Conservation (phyloP, 2,113 vertebrate genomes). For the Daubentonia madagascariensis region DNA sequence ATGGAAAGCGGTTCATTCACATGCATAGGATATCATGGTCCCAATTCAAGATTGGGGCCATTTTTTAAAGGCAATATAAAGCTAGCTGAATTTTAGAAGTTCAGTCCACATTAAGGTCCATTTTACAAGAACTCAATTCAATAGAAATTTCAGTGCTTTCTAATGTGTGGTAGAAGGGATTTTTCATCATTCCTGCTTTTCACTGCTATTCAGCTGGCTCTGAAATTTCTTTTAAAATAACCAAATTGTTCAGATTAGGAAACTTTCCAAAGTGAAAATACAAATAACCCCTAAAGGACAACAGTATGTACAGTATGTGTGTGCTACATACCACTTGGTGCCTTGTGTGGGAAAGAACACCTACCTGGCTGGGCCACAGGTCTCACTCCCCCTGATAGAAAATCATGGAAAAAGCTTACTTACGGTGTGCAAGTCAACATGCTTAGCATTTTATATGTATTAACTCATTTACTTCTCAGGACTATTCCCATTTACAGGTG, state of each 20-base stretch:
- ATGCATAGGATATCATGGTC: not conserved
- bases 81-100: not conserved
- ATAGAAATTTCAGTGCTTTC: not conserved
- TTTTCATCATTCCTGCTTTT: not conserved
- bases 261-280: not conserved
- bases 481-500: not conserved
- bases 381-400: not conserved
- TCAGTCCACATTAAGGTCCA: not conserved
- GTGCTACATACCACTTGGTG: not conserved
- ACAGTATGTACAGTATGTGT: not conserved
- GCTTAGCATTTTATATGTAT: not conserved
- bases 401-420: not conserved
- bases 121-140: not conserved
- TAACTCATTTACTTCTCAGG: not conserved
- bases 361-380: not conserved
- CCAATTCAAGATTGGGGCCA: not conserved
- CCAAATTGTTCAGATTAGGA: not conserved
- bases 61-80: not conserved
- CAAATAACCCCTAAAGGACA: not conserved
- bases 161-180: not conserved
- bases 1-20: not conserved
- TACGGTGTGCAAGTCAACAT: not conserved
- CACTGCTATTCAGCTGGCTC: not conserved
- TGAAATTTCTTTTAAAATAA: conserved; percentile 11
- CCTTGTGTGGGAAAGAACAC: not conserved